Evolutionary conservation across 2,113 vertebrate genomes (phyloP).

Genomic region (Corythornis madagascariensis): DNA sequence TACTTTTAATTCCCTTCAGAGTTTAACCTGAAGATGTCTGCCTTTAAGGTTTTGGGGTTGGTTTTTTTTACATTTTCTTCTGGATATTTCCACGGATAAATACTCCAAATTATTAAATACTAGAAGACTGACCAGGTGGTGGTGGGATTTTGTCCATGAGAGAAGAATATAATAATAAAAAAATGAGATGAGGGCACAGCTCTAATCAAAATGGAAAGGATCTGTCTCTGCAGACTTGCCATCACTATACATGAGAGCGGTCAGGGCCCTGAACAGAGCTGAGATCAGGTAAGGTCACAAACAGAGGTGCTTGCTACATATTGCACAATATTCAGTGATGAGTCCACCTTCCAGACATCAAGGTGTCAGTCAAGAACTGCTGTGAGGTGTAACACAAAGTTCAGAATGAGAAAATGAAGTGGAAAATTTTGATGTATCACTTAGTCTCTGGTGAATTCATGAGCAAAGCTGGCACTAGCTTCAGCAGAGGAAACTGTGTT

Average conservation of each 20-base stretch:
- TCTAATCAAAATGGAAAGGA: neutral
- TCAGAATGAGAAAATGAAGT: neutral
- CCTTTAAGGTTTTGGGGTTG: too few relatives aligned
- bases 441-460: neutral
- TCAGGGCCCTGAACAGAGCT: neutral
- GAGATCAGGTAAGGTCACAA: neutral
- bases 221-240: neutral
- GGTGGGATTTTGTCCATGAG: neutral
- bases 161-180: neutral
- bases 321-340: accelerated
- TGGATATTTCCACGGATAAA: neutral
- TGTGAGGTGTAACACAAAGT: neutral
- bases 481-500: neutral
- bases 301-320: accelerated
- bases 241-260: neutral
- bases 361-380: neutral
- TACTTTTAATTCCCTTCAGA: neutral
- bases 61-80: neutral
- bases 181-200: neutral
- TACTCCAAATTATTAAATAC: neutral
- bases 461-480: neutral
- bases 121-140: neutral
- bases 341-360: neutral
- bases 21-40: neutral
- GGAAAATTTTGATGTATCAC: neutral